These are phyloP conservation scores for Protaetia brevitarsis DNA, from an alignment of 1,140 invertebrate genomes.

Conservation along the genomic window DNA sequence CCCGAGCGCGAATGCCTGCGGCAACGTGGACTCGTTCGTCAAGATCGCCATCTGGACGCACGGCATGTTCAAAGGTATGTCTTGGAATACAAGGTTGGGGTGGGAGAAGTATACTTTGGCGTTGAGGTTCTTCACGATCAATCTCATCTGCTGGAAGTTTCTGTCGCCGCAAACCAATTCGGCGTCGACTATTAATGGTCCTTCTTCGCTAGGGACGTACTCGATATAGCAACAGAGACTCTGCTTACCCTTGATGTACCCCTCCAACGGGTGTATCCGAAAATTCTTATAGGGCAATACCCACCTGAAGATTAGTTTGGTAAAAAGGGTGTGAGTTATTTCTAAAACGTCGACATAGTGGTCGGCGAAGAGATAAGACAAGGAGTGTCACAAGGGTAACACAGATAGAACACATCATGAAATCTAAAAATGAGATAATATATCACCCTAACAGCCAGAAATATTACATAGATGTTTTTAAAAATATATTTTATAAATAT, in stretches of 20 bases:
- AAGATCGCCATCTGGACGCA: background rate
- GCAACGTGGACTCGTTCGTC: background rate
- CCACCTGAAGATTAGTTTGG: background rate
- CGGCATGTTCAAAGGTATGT: conserved; percentile 21
- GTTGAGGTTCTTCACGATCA: background rate
- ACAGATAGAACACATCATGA: too few relatives aligned
- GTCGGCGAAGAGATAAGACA: too few relatives aligned
- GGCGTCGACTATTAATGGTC: background rate
- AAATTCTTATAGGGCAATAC: background rate
- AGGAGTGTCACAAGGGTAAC: too few relatives aligned
- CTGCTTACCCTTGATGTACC: background rate
- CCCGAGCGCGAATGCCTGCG: conserved; percentile 28
- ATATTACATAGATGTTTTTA: too few relatives aligned
- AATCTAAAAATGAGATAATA: too few relatives aligned
- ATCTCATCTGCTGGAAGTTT: background rate
- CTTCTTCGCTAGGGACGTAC: background rate
- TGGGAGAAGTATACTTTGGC: background rate
- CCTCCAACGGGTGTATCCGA: background rate
- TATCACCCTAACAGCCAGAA: too few relatives aligned
- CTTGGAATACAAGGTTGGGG: background rate
- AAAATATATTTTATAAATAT: too few relatives aligned
- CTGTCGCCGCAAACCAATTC: background rate
- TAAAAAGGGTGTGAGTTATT: background rate
- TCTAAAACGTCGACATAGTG: too few relatives aligned
- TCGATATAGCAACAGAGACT: background rate